A percentile compares a stretch with the other conserved stretches of the same genome.
Conservation (phyloP, 1,140 invertebrate species). For the Helicoverpa zea region DNA sequence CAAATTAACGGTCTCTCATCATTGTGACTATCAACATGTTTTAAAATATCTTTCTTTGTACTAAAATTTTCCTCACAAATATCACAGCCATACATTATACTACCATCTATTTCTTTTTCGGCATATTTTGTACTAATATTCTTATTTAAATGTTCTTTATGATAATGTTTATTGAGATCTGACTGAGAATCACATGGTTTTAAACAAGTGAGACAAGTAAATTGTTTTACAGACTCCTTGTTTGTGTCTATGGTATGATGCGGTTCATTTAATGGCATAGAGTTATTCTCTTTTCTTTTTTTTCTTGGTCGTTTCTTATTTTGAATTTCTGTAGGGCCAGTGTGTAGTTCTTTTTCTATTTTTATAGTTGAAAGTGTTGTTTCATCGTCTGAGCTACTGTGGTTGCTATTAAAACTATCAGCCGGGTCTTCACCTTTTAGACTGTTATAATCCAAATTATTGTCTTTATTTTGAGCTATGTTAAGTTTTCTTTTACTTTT, state of each 20-base stretch:
- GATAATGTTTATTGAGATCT: constrained; percentile 66
- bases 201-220: constrained; percentile 71
- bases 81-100: constrained; percentile 62
- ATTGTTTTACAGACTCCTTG: constrained; percentile 32
- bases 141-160: constrained; percentile 50
- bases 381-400: constrained; percentile 44
- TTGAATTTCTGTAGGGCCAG: neutral
- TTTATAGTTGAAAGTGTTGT: constrained; percentile 4
- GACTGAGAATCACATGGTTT: constrained; percentile 54
- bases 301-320: constrained; percentile 4
- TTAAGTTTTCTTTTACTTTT: neutral
- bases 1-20: constrained; percentile 68
- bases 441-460: neutral
- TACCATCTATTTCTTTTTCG: constrained; percentile 41
- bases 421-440: neutral
- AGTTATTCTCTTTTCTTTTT: constrained; percentile 18
- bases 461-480: neutral
- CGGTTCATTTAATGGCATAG: constrained; percentile 23
- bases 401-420: neutral
- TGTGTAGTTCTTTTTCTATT: neutral
- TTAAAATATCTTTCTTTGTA: constrained; percentile 58
- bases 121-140: constrained; percentile 18
- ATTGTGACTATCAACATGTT: constrained; percentile 62
- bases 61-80: constrained; percentile 62
- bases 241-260: constrained; percentile 19